These are phyloP conservation scores for Rhinella marina DNA, from an alignment of 2,797 vertebrate species.

Conservation along the genomic window DNA sequence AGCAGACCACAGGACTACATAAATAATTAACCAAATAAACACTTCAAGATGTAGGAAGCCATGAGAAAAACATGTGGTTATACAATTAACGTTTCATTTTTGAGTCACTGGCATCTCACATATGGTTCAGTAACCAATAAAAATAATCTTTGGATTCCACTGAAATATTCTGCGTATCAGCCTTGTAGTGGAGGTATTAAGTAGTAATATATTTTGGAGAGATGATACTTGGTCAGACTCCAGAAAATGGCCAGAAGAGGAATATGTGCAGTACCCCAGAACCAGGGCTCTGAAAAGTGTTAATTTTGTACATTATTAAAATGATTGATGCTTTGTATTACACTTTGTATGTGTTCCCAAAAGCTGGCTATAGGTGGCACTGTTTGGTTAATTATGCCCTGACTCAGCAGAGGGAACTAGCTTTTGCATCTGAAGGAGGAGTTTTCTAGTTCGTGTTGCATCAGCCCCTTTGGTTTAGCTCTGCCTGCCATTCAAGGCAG, in stretches of 20 bases:
- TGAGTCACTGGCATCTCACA: slow-evolving; percentile 58
- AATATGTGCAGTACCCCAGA: no score
- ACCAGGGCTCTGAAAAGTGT: no score
- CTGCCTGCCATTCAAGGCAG: no score
- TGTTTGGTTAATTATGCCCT: no score
- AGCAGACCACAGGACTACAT: slow-evolving; percentile 57
- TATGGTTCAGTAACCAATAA: slow-evolving; percentile 53
- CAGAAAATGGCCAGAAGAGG: neutral
- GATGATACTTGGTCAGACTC: slow-evolving; percentile 3
- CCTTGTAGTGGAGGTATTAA: slow-evolving; percentile 37
- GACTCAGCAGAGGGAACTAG: no score
- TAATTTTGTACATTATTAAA: no score
- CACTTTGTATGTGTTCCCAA: no score
- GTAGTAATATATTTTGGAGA: slow-evolving; percentile 32
- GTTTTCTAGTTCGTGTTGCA: no score
- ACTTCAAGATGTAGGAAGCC: slow-evolving; percentile 62
- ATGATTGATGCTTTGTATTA: no score
- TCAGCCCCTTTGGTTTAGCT: no score
- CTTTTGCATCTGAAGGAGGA: no score
- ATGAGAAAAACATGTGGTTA: slow-evolving; percentile 59
- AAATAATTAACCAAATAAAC: slow-evolving; percentile 62
- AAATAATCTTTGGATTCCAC: slow-evolving; percentile 50
- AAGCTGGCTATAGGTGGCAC: no score
- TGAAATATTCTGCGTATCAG: slow-evolving; percentile 51
- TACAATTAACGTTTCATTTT: slow-evolving; percentile 57